A percentile compares a stretch with the other conserved stretches of the same genome.
phyloP scores from a whole-genome alignment of 2,888 invertebrate genomes.

The Ichneumoninae sp. region DNA sequence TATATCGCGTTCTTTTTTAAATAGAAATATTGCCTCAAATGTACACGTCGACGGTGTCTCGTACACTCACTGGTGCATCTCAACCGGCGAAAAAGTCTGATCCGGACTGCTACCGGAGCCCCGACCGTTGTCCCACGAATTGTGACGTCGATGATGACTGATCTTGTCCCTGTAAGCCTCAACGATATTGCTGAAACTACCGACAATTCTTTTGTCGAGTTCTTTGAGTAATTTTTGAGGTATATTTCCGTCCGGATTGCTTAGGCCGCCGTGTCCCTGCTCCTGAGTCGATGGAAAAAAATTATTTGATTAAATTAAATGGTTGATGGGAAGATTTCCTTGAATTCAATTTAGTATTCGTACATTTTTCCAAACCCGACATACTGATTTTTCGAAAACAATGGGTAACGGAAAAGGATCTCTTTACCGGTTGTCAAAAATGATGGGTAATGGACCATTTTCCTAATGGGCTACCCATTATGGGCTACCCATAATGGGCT shows the following conservation, averaged over 20 bases:
- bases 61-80: constrained; percentile 70
- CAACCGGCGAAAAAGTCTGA: constrained; percentile 74
- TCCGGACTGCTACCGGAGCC: constrained; percentile 75
- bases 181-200: constrained; percentile 84
- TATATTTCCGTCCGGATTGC: constrained; percentile 85
- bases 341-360: too few species aligned
- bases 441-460: too few species aligned
- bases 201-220: constrained; percentile 88
- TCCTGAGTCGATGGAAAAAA: constrained; percentile 57
- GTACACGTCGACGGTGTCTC: not conserved
- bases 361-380: too few species aligned
- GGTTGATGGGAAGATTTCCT: too few species aligned
- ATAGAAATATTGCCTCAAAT: constrained; percentile 1
- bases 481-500: too few species aligned
- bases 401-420: too few species aligned
- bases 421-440: too few species aligned
- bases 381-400: too few species aligned
- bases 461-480: too few species aligned
- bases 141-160: constrained; percentile 80
- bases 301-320: constrained; percentile 51
- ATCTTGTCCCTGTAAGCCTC: constrained; percentile 80
- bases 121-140: constrained; percentile 82
- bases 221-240: constrained; percentile 89
- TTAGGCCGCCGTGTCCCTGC: constrained; percentile 70
- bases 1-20: not conserved